A percentile compares a stretch with the other conserved stretches of the same genome.
phyloP scores from a whole-genome alignment of 2,797 vertebrate genomes.

The Peromyscus nudipes region DNA sequence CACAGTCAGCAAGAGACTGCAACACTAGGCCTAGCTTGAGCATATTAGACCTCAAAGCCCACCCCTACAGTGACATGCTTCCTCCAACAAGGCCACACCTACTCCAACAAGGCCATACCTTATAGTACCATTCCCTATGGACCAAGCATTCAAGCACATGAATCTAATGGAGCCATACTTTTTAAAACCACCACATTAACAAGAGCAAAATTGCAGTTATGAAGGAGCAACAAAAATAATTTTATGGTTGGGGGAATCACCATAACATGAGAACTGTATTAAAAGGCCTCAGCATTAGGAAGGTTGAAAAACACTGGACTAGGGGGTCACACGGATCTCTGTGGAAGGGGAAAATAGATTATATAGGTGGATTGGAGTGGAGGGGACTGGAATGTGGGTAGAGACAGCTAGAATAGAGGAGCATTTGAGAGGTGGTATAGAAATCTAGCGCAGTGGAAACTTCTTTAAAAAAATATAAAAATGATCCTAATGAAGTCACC shows the following conservation, averaged over 20 bases:
- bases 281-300: not conserved
- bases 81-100: not conserved
- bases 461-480: not conserved
- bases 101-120: no score
- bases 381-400: not conserved
- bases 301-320: not conserved
- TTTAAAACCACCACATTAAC: not conserved
- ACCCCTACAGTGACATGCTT: not conserved
- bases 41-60: not conserved
- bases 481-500: not conserved
- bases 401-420: not conserved
- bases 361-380: not conserved
- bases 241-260: not conserved
- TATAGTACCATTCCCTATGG: not conserved
- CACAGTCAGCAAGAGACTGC: not conserved
- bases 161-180: not conserved
- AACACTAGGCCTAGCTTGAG: not conserved
- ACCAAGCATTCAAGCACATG: not conserved
- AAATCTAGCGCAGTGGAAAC: not conserved
- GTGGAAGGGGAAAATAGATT: not conserved
- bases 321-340: not conserved
- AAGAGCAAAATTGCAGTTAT: not conserved
- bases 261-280: not conserved
- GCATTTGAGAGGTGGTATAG: not conserved
- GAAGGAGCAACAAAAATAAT: not conserved